phyloP scores from a whole-genome alignment of 2,113 vertebrate genomes.

The Rhea pennata region DNA sequence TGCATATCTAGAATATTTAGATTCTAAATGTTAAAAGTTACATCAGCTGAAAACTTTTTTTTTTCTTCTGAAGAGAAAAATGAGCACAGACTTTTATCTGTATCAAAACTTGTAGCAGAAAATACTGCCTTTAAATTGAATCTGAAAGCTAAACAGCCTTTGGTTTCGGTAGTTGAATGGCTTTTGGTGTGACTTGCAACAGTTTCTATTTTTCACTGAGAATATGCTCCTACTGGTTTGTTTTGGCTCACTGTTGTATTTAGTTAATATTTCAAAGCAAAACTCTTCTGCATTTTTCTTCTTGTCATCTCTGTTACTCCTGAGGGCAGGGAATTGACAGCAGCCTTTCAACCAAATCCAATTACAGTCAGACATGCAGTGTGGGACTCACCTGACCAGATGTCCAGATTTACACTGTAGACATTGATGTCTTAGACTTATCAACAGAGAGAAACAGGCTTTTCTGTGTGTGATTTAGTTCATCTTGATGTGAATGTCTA shows the following conservation, averaged over 20 bases:
- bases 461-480: neutral
- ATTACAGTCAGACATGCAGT: neutral
- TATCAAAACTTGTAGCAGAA: neutral
- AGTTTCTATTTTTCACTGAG: neutral
- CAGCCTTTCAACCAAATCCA: neutral
- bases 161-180: neutral
- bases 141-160: neutral
- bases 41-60: neutral
- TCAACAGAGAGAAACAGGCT: neutral
- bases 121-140: neutral
- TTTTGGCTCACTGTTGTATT: neutral
- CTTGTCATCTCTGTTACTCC: neutral
- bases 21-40: conserved; percentile 14
- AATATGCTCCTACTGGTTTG: neutral
- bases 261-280: conserved; percentile 1
- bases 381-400: neutral
- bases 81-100: neutral
- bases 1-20: neutral
- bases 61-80: neutral
- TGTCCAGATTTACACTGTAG: neutral
- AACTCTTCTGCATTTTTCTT: neutral
- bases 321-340: neutral
- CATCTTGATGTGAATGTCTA: neutral
- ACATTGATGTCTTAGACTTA: neutral
- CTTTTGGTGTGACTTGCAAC: neutral